Evolutionary conservation across 2,797 vertebrate species (phyloP).

Genomic region (Smutsia gigantea): DNA sequence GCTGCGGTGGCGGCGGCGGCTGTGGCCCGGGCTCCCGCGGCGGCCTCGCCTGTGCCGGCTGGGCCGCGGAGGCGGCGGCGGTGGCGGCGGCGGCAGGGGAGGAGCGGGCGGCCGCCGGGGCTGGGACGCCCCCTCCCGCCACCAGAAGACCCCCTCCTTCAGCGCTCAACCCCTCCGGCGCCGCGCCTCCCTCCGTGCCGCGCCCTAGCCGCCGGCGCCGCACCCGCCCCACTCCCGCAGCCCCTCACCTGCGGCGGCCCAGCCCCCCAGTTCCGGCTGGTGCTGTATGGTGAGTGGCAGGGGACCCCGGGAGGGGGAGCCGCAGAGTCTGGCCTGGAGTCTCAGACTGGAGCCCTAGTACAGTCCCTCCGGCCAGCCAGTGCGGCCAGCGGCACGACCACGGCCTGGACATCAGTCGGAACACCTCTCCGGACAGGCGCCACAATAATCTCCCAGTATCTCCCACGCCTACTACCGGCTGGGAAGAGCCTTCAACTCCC

Average conservation of each 20-base stretch:
- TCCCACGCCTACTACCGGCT: constrained; percentile 13
- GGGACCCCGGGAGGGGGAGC: neutral
- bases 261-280: neutral
- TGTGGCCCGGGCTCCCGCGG: constrained; percentile 35
- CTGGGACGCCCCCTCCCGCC: constrained; percentile 56
- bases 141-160: constrained; percentile 62
- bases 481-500: neutral
- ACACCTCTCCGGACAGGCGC: constrained; percentile 6
- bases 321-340: neutral
- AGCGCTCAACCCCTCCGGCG: constrained; percentile 59
- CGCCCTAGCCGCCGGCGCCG: neutral
- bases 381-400: neutral
- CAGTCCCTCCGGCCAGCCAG: neutral
- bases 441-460: constrained; percentile 35
- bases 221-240: neutral
- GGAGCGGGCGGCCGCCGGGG: constrained; percentile 47
- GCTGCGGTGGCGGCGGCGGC: constrained; percentile 29
- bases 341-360: neutral
- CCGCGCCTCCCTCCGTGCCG: constrained; percentile 13
- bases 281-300: neutral
- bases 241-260: neutral
- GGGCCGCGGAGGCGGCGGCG: constrained; percentile 60
- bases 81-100: constrained; percentile 41
- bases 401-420: constrained; percentile 20
- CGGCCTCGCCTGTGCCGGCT: constrained; percentile 48